phyloP scores from a whole-genome alignment of 30 jellyfish, hydroid and myxozoan genomes.

The Hydractinia symbiolongicarpus region DNA sequence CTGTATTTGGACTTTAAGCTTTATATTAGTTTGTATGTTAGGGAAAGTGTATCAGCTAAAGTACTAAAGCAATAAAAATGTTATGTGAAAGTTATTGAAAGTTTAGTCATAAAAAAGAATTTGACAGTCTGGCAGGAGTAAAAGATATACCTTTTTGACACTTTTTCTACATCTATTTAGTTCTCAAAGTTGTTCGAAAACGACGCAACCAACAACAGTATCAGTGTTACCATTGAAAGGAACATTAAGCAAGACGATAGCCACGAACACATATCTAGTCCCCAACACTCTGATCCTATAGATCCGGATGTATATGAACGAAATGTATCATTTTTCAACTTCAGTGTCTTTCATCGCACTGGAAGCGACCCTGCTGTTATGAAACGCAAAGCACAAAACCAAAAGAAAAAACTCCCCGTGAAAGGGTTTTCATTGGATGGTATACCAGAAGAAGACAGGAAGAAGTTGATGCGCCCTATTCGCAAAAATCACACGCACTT shows the following conservation, averaged over 20 bases:
- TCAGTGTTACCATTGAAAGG: constrained; percentile 17
- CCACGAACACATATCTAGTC: not conserved
- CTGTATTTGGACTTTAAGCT: no score
- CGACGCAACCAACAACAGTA: not conserved
- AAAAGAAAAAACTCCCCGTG: not conserved
- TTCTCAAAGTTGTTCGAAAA: constrained; percentile 10
- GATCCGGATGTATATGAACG: constrained; percentile 41
- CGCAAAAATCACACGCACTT: no score
- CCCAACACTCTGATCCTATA: not conserved
- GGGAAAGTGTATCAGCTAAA: no score
- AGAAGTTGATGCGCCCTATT: not conserved
- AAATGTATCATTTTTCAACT: constrained; percentile 63
- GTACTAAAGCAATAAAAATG: no score
- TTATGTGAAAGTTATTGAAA: no score
- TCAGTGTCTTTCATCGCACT: constrained; percentile 66
- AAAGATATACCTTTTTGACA: no score
- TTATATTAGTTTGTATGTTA: no score
- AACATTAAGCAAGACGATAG: not conserved
- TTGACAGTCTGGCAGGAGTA: no score
- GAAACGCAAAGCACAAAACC: not conserved
- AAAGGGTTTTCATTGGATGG: not conserved
- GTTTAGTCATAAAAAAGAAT: no score
- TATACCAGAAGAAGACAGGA: constrained; percentile 6
- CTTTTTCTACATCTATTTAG: not conserved
- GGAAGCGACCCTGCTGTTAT: constrained; percentile 59